Conservation (phyloP, 2,113 vertebrate species). For the Osmerus eperlanus region DNA sequence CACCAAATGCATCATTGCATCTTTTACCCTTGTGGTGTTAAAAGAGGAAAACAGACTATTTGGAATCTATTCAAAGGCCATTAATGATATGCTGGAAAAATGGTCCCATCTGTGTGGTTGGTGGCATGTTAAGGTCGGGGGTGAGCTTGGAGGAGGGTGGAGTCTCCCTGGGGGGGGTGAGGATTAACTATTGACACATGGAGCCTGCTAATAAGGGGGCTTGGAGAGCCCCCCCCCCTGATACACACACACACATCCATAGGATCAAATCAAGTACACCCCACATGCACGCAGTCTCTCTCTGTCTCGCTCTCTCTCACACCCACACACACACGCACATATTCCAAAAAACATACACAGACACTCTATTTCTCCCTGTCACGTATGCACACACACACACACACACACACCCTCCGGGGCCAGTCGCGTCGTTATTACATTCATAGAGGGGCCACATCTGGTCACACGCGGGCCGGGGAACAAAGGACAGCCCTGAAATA, state of each 20-base stretch:
- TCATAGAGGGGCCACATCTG: slow-evolving; percentile 75
- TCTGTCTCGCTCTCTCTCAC: not conserved
- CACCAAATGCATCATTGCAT: slow-evolving; percentile 59
- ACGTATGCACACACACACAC: slow-evolving; percentile 21
- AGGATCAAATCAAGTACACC: slow-evolving; percentile 44
- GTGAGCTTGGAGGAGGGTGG: not conserved
- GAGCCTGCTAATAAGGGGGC: slow-evolving; percentile 71
- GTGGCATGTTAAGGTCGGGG: slow-evolving; percentile 52
- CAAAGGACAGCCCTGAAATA: slow-evolving; percentile 50
- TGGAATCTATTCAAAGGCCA: slow-evolving; percentile 67
- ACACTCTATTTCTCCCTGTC: slow-evolving; percentile 19
- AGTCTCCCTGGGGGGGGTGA: slow-evolving; percentile 47
- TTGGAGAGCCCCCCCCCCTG: slow-evolving; percentile 22
- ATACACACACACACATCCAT: slow-evolving; percentile 15
- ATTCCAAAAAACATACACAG: slow-evolving; percentile 12
- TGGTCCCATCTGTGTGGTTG: slow-evolving; percentile 72
- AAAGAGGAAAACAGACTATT: slow-evolving; percentile 47
- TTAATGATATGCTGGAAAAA: slow-evolving; percentile 73
- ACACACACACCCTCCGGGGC: slow-evolving; percentile 32
- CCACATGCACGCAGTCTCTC: slow-evolving; percentile 9
- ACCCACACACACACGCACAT: slow-evolving; percentile 18
- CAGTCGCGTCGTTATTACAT: slow-evolving; percentile 69
- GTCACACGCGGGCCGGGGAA: slow-evolving; percentile 57
- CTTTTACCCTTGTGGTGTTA: slow-evolving; percentile 45
- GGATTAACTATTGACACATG: slow-evolving; percentile 76